These are phyloP conservation scores for Diprion similis DNA, from an alignment of 1,140 invertebrate species.

Conservation along the genomic window DNA sequence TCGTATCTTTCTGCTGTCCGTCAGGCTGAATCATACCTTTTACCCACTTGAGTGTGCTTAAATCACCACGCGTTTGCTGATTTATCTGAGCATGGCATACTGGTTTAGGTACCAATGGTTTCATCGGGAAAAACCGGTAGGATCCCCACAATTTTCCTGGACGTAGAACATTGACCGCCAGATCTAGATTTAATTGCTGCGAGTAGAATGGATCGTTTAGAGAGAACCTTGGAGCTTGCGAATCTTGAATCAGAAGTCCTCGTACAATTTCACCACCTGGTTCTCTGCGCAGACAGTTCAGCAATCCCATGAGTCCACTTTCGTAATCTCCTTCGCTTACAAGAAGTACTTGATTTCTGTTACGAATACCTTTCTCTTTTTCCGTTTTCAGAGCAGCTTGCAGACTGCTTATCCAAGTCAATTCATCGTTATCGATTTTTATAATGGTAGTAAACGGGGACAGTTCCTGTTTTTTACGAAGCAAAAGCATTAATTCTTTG, in stretches of 20 bases:
- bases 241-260: constrained; percentile 71
- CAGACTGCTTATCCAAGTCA: constrained; percentile 62
- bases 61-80: constrained; percentile 79
- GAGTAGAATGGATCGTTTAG: constrained; percentile 68
- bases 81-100: constrained; percentile 80
- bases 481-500: constrained; percentile 40
- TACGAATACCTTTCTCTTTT: constrained; percentile 37
- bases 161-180: constrained; percentile 80
- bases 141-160: constrained; percentile 78
- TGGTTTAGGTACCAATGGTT: constrained; percentile 52
- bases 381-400: constrained; percentile 65
- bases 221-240: constrained; percentile 70
- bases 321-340: constrained; percentile 68
- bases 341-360: constrained; percentile 57
- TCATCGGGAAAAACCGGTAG: constrained; percentile 73
- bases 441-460: constrained; percentile 43
- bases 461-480: constrained; percentile 45
- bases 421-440: constrained; percentile 48
- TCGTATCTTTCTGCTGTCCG: constrained; percentile 47
- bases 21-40: constrained; percentile 62
- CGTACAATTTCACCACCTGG: constrained; percentile 69
- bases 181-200: constrained; percentile 71
- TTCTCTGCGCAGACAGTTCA: constrained; percentile 77
- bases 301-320: constrained; percentile 84
- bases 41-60: constrained; percentile 86